phyloP scores from a whole-genome alignment of 2,888 invertebrate genomes.

The Trichopoda pennipes region DNA sequence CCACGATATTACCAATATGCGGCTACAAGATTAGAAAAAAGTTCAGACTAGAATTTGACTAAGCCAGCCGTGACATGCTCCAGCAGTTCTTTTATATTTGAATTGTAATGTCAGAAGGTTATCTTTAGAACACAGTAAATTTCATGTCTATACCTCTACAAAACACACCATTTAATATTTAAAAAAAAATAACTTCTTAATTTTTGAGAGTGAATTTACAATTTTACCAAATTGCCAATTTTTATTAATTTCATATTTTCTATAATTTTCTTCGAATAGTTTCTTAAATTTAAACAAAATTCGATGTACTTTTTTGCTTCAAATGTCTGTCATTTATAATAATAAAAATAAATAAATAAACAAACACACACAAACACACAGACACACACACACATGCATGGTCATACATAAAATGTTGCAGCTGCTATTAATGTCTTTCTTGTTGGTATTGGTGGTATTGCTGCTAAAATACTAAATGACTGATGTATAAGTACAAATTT shows the following conservation, averaged over 20 bases:
- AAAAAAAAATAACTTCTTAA: too few species aligned
- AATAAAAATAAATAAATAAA: slow-evolving; percentile 1
- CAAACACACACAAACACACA: not conserved
- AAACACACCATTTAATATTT: too few species aligned
- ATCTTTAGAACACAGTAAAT: too few species aligned
- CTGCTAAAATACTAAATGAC: slow-evolving; percentile 34
- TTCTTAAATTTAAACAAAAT: not conserved
- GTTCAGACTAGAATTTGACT: too few species aligned
- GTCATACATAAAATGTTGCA: slow-evolving; percentile 40
- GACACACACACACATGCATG: not conserved
- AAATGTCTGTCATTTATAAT: slow-evolving; percentile 59
- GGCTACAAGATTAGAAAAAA: too few species aligned
- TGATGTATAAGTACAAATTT: slow-evolving; percentile 15
- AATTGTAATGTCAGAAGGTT: too few species aligned
- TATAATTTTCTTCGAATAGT: not conserved
- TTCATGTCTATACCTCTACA: too few species aligned
- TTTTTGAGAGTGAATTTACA: too few species aligned
- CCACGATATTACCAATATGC: too few species aligned
- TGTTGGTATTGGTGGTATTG: slow-evolving; percentile 41
- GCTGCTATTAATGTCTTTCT: slow-evolving; percentile 35
- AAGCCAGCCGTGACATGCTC: too few species aligned
- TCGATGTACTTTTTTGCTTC: slow-evolving; percentile 44
- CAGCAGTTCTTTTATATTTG: too few species aligned
- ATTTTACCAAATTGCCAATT: not conserved
- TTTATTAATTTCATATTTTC: not conserved